A percentile compares a stretch with the other conserved stretches of the same genome.
Conservation (phyloP, 2,888 invertebrate species). For the Drosophila kambysellisi region DNA sequence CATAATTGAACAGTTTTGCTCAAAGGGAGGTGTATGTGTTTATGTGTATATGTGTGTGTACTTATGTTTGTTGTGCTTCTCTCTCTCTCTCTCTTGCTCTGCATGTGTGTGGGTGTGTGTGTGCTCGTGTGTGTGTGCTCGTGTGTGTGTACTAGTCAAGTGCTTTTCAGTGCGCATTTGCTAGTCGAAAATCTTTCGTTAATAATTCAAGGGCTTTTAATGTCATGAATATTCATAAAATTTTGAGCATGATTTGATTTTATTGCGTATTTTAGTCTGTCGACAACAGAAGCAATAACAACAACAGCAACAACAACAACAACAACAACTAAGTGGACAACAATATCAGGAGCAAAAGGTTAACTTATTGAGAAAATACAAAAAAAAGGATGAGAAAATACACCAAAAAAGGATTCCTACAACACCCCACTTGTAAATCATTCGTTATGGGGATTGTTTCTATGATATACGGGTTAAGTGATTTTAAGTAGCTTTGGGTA, state of each 20-base stretch:
- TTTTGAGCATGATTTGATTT: conserved; percentile 79
- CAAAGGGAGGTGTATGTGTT: conserved; percentile 15
- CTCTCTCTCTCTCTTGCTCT: no score
- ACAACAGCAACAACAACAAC: conserved; percentile 16
- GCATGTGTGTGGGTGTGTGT: conserved; percentile 36
- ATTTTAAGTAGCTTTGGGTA: conserved; percentile 19
- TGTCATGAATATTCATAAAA: conserved; percentile 80
- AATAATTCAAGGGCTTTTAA: conserved; percentile 81
- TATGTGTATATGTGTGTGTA: conserved; percentile 19
- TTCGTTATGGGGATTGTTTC: conserved; percentile 28
- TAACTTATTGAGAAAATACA: conserved; percentile 9
- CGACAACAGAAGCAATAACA: conserved; percentile 32
- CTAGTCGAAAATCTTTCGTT: conserved; percentile 76
- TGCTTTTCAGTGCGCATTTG: conserved; percentile 71
- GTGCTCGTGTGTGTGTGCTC: conserved; percentile 18
- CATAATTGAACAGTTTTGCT: conserved; percentile 75
- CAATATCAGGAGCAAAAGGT: conserved; percentile 12
- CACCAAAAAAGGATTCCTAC: conserved; percentile 25
- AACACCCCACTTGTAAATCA: conserved; percentile 34
- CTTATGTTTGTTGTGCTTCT: conserved; percentile 13
- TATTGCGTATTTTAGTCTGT: conserved; percentile 72
- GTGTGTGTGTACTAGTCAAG: conserved; percentile 51
- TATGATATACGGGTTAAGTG: conserved; percentile 31
- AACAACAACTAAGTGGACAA: conserved; percentile 4
- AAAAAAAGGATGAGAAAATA: no score